These are phyloP conservation scores for Zaprionus obscuricornis DNA, from an alignment of 2,888 invertebrate species.

Conservation along the genomic window DNA sequence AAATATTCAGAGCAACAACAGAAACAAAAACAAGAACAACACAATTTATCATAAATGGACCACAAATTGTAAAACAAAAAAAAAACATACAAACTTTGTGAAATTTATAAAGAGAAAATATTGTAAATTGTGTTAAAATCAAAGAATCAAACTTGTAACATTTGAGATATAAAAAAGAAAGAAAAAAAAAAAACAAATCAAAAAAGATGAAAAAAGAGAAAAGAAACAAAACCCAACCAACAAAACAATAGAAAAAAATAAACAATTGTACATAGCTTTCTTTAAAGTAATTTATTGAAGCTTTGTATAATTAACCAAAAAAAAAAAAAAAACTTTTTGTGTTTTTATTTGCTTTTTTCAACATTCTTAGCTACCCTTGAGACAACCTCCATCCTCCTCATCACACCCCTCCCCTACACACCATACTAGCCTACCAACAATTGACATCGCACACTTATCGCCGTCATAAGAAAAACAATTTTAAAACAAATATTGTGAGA, in stretches of 20 bases:
- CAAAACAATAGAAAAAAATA: constrained; percentile 69
- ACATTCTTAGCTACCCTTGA: constrained; percentile 28
- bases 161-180: constrained; percentile 30
- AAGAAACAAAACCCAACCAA: constrained; percentile 52
- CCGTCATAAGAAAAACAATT: too few relatives aligned
- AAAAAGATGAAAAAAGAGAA: too few relatives aligned
- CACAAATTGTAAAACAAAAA: constrained; percentile 44
- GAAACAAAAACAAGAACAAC: constrained; percentile 40
- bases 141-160: constrained; percentile 57
- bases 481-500: too few relatives aligned
- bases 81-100: too few relatives aligned
- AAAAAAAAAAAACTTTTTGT: constrained; percentile 54
- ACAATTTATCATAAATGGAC: constrained; percentile 22
- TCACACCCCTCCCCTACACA: not conserved
- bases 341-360: constrained; percentile 64
- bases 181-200: constrained; percentile 19
- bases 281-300: constrained; percentile 69
- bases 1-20: constrained; percentile 9
- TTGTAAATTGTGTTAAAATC: constrained; percentile 56
- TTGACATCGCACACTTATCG: too few relatives aligned
- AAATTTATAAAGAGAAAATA: constrained; percentile 51
- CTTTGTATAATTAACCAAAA: constrained; percentile 71
- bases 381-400: not conserved
- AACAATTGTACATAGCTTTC: constrained; percentile 76
- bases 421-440: too few relatives aligned